Conservation (phyloP, 1,140 invertebrate species). For the Lamellibrachia luymesi region DNA sequence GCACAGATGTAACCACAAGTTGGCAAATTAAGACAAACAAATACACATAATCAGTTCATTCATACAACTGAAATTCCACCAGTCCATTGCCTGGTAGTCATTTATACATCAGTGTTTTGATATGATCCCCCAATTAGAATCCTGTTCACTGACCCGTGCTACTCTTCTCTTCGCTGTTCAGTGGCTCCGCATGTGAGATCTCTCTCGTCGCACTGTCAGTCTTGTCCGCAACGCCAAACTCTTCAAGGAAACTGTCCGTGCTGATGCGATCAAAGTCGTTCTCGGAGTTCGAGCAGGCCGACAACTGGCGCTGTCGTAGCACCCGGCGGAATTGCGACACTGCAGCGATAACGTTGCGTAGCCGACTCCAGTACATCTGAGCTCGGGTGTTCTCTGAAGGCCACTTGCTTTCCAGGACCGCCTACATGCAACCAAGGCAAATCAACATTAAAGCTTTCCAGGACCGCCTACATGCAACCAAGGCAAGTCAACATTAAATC, state of each 20-base stretch:
- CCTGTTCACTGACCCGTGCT: conserved; percentile 42
- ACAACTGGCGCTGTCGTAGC: conserved; percentile 40
- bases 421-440: no score
- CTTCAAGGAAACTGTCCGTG: conserved; percentile 49
- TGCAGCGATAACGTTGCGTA: conserved; percentile 86
- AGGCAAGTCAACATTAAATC: no score
- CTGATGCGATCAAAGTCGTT: conserved; percentile 53
- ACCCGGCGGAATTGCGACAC: conserved; percentile 68
- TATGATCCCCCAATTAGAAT: no score
- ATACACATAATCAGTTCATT: no score
- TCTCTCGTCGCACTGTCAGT: conserved; percentile 15
- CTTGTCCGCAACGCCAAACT: conserved; percentile 10
- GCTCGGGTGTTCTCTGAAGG: conserved; percentile 79
- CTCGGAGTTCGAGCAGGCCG: conserved; percentile 52
- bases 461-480: no score
- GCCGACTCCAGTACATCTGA: conserved; percentile 88
- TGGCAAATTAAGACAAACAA: no score
- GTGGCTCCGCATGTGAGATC: no score
- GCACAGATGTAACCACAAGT: no score
- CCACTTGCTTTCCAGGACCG: conserved; percentile 92
- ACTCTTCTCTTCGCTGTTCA: conserved; percentile 33
- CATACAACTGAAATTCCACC: no score
- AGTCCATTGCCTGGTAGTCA: no score
- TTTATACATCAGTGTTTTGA: no score
- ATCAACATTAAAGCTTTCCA: no score